Base-by-base conservation (phyloP, 2,888 invertebrate genomes). In the Drosophila rubida region DNA sequence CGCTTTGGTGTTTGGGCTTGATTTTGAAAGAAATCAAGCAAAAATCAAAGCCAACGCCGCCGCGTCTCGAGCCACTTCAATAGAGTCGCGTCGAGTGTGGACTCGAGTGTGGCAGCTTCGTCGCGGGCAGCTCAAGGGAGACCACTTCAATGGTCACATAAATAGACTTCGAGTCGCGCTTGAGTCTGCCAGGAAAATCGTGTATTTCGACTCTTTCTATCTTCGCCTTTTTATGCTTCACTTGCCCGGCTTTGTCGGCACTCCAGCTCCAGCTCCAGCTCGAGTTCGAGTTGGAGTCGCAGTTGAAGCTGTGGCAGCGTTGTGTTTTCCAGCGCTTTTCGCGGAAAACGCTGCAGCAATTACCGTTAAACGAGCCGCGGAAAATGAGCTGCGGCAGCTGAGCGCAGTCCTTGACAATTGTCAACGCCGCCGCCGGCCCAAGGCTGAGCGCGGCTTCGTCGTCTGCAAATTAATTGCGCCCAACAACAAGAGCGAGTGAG, bases 21-120 rank as follows among this genome's bases (percentile, higher is more conserved):
- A 88, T 83, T 87, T 88, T 89, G 87, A 89, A 89, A 87, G 88
- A 90, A 90, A 90, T 90, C 90, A 90, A 90, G 90, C 90, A 90
- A 89, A 90, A 90, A 90, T 90, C 90, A 90, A 90, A 90, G 90
- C 87, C 84, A 79, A 78, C 83, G 89, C 89, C 89, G 89, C 82
- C 80, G 71, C 75, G 51, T 68, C 44, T 62, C 16, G 51, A 35
- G 6, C 41, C 50, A 51, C 51, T 58, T 16, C 50, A 69, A 49
- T 59, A 54, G 46, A 62, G 54, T 39, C 57, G 39, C 55, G 60
- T 78, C 59, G 51, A 65, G 62, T 78, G 9, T 78, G 9, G 35
- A 25, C 13, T 30, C 22, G 35, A 32, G 53, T 22, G 19, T 3
- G 1, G 14, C 25, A 45, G 51, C n/a, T n/a, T n/a, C n/a, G n/a